Evolutionary conservation across 35 echinoderm and acorn worm species (phyloP).

Genomic region (Hemicentrotus pulcherrimus): DNA sequence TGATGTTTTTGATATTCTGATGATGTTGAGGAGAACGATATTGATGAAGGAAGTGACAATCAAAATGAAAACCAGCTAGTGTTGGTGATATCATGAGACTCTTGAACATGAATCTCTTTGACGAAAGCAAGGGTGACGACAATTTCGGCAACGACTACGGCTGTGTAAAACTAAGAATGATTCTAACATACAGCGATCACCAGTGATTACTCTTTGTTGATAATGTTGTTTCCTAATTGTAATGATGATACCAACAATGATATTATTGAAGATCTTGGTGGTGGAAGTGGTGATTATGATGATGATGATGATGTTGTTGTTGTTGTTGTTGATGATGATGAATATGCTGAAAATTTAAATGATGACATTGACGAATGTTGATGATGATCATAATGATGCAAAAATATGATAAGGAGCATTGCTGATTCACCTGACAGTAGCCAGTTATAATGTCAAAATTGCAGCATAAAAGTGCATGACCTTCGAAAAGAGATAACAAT

Average conservation of each 20-base stretch:
- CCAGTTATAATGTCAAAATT: background rate
- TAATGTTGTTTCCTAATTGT: background rate
- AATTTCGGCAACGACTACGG: background rate
- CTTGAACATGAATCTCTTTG: background rate
- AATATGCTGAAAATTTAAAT: background rate
- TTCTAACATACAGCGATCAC: background rate
- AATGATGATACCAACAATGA: background rate
- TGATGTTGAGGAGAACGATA: background rate
- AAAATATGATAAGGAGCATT: background rate
- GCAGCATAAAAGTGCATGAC: background rate
- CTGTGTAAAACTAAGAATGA: no score
- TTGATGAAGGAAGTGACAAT: background rate
- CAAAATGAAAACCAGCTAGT: background rate
- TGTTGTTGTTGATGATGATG: background rate
- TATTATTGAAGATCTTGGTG: background rate
- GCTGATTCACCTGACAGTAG: background rate
- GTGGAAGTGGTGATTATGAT: background rate
- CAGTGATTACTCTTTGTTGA: background rate
- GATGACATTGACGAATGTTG: background rate
- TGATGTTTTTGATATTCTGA: background rate
- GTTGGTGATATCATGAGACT: background rate
- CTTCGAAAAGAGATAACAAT: slow-evolving; percentile 1
- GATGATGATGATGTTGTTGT: background rate
- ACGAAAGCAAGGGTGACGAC: background rate
- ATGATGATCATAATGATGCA: background rate